These are phyloP conservation scores for Drosophila falleni DNA, from an alignment of 2,888 invertebrate genomes.

Conservation along the genomic window DNA sequence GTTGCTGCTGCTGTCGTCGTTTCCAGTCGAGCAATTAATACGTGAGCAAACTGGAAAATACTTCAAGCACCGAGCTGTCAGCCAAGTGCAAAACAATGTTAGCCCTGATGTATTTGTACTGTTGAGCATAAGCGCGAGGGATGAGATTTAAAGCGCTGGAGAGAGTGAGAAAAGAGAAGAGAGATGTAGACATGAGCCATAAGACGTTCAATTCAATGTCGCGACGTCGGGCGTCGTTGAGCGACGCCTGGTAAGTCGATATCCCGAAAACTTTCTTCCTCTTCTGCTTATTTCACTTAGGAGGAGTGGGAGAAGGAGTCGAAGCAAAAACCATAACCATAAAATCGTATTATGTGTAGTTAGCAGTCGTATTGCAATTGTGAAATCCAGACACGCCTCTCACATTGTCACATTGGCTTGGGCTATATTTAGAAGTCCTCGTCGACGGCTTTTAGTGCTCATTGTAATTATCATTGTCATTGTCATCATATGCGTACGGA, in stretches of 20 bases:
- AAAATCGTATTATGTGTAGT: slow-evolving; percentile 64
- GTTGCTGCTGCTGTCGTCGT: slow-evolving; percentile 54
- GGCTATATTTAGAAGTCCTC: slow-evolving; percentile 49
- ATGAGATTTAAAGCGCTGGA: slow-evolving; percentile 54
- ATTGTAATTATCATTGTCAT: slow-evolving; percentile 57
- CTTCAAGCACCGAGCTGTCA: slow-evolving; percentile 47
- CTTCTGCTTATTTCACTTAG: slow-evolving; percentile 35
- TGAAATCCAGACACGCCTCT: slow-evolving; percentile 78
- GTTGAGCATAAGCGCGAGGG: slow-evolving; percentile 38
- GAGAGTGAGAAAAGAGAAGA: slow-evolving; percentile 12
- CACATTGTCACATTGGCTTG: slow-evolving; percentile 67
- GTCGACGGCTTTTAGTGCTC: slow-evolving; percentile 12
- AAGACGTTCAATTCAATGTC: slow-evolving; percentile 68
- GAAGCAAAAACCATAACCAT: slow-evolving; percentile 61
- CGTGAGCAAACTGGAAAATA: slow-evolving; percentile 79
- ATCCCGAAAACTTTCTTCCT: slow-evolving; percentile 39
- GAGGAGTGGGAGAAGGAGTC: slow-evolving; percentile 2
- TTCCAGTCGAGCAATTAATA: slow-evolving; percentile 80
- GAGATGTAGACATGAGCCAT: slow-evolving; percentile 51
- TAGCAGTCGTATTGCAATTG: slow-evolving; percentile 65
- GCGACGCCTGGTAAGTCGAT: slow-evolving; percentile 56
- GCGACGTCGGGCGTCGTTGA: slow-evolving; percentile 35
- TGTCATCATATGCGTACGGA: slow-evolving; percentile 35
- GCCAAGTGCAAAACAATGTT: slow-evolving; percentile 79
- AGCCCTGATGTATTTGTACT: slow-evolving; percentile 69